Evolutionary conservation across 1,140 invertebrate genomes (phyloP), one percentile per base, ranked within the genome.

Genomic region (Penaeus japonicus): DNA sequence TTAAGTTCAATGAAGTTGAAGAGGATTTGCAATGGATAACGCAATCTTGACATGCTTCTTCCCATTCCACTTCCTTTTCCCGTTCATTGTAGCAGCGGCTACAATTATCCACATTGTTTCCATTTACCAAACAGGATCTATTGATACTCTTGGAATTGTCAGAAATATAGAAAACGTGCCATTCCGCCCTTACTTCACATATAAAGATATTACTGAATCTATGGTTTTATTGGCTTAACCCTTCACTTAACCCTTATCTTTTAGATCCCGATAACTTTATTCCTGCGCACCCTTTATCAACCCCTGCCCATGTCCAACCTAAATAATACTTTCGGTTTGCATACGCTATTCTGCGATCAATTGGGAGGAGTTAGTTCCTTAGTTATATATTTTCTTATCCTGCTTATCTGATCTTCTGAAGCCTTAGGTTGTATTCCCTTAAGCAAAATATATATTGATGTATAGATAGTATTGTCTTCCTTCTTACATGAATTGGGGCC

Each of bases 21-120:
- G 95, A 59, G 95, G 95, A 91, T 96, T 95, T 93, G 93, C 94
- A n/a, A 94, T 96, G 84, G 93, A 94, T 93, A 95, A 95, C 90
- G 93, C 94, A 0, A 96, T 95, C 4, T 91, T 96, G 93, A 95
- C 93, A 84, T 95, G 95, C 93, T 96, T 96, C 93, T 95, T 95
- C 92, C 93, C 94, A n/a, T 93, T 96, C 87, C 95, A 96, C 93
- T 96, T 95, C 93, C 91, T 96, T 89, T 89, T 96, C 89, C 95
- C 95, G 30, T 95, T 96, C 93, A 93, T 96, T 92, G 92, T 96
- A 91, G 5, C 93, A 90, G 92, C 93, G 57, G 82, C 95, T 93
- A 92, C 93, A 47, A 92, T 95, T 91, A 92, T 95, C 91, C 94
- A 95, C 92, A 91, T 95, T 92, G 90, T 94, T 92, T 94, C 94